Conservation (phyloP, 1,140 invertebrate genomes). For the Scylla paramamosain region DNA sequence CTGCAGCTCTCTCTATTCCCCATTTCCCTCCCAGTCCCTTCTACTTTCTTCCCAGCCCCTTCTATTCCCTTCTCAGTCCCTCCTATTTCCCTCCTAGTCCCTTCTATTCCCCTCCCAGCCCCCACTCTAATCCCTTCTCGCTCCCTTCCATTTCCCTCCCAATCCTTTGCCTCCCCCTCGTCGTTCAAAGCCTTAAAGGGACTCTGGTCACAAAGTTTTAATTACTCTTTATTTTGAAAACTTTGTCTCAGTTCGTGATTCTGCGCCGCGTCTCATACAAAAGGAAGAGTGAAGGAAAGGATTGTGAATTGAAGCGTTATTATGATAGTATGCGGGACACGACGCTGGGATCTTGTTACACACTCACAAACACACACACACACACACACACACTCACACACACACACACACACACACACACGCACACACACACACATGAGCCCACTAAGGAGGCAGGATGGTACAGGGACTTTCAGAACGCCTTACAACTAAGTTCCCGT, state of each 20-base stretch:
- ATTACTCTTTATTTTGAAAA: slow-evolving; percentile 3
- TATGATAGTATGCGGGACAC: background rate
- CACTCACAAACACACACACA: background rate
- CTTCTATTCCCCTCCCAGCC: too few species aligned
- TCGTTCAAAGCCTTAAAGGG: background rate
- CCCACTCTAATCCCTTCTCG: too few species aligned
- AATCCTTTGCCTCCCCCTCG: background rate
- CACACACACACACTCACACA: too few species aligned
- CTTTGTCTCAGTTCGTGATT: background rate
- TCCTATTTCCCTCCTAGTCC: too few species aligned
- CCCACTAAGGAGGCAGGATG: background rate
- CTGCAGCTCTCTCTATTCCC: too few species aligned
- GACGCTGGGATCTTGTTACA: background rate
- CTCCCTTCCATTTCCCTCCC: background rate
- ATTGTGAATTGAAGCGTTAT: background rate
- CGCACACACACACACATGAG: background rate
- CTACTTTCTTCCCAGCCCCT: too few species aligned
- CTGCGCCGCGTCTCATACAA: background rate
- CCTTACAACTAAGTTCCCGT: background rate
- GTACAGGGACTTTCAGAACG: background rate
- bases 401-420: too few species aligned
- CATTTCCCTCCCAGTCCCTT: too few species aligned
- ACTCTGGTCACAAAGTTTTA: slow-evolving; percentile 13
- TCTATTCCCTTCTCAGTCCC: too few species aligned
- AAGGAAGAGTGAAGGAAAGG: background rate